Evolutionary conservation across 2,888 invertebrate genomes (phyloP), one percentile per base, ranked within the genome.

Genomic region (Allacma fusca): DNA sequence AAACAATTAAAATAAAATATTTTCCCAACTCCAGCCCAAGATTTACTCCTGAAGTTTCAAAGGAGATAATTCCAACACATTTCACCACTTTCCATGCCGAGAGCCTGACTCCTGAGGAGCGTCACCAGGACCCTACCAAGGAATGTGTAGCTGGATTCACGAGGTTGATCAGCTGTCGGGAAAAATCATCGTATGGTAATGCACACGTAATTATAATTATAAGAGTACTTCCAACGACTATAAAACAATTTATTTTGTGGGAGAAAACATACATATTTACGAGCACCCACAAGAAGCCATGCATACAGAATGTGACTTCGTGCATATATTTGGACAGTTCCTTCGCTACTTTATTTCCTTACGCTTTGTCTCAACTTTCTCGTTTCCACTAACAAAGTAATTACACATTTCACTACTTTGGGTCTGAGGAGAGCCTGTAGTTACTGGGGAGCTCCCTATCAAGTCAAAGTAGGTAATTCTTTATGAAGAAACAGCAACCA

Each of bases 1-100:
- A 43, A 24, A 70, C 44, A 70, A 70, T 70, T 70, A 44, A 70
- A 44, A 70, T 70, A 70, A 70, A 70, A 70, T 70, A 44, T 70
- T n/a, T 44, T 2, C 65, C 29, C 9, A 34, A n/a, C n/a, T n/a
- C n/a, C n/a, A n/a, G n/a, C 21, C 4, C n/a, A 13, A 62, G 21
- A 62, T 62, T 21, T 16, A 50, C 50, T 50, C 50, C 57, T 9
- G 4, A 19, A 21, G n/a, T 57, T 57, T 21, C 13, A 57, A 57
- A 57, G 19, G 4, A 57, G 16, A 16, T 21, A 21, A 19, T n/a
- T n/a, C 4, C 19, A 50, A 16, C 4, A 19, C 4, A 19, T 50
- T 50, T 50, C 50, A n/a, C 50, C 16, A 50, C 50, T 34, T 34
- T 34, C 34, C 9, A 7, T 34, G 5, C 34, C n/a, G n/a, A n/a